Evolutionary conservation across 2,113 vertebrate genomes (phyloP), one percentile per base, ranked within the genome.

Genomic region (Psittacus erithacus): DNA sequence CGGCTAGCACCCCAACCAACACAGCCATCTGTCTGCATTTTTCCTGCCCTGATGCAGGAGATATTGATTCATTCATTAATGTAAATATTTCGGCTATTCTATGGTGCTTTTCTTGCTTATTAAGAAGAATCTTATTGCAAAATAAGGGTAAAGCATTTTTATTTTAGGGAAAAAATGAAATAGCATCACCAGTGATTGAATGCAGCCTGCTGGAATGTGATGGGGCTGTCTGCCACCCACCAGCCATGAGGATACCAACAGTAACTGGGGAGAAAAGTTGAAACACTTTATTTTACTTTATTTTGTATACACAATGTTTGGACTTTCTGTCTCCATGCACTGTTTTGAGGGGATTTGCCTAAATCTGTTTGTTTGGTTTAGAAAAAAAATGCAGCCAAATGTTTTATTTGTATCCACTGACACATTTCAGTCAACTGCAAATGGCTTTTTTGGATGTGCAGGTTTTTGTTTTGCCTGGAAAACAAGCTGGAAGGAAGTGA

Each of bases 21-120:
- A 63, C 39, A 67, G 69, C 20, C 0, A 0, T 57, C 33, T 63
- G 43, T 57, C 76, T 93, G 76, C 46, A 25, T 79, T 75, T 86
- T 53, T 64, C 41, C 41, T 82, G 7, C 64, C 35, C 46, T 75
- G 59, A 63, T 94, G 49, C 2, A 3, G 23, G 38, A 85, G 68
- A 69, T 94, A 88, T 82, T 78, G 91, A 82, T 94, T 7, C 11
- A 53, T 92, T 77, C 53, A 52, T 95, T 92, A 87, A 52, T 63
- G 81, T 91, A 87, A 94, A 91, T 74, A 63, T 65, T 74, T 95
- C 8, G 4, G 84, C 67, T 69, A 49, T 91, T 97, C 27, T 76
- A 20, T 92, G 69, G 85, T 85, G 38, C 52, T 87, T 95, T 96
- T 75, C 63, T 82, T 62, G 78, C 78, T 85, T 94, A 53, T 92